Base-by-base conservation (phyloP, 2,113 vertebrate species). In the Hippolais icterina region DNA sequence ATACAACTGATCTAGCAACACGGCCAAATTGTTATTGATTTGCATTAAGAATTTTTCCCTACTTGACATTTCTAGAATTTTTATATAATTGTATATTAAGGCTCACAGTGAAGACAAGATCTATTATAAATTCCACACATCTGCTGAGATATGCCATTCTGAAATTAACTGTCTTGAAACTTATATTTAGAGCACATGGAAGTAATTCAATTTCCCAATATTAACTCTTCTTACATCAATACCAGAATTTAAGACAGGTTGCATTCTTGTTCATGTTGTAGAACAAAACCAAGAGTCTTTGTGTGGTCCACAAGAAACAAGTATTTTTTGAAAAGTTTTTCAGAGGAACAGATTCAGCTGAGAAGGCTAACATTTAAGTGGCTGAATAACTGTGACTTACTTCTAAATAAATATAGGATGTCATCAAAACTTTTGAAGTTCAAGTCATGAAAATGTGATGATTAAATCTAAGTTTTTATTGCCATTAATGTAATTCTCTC, bases 11-110 rank as follows among this genome's bases (percentile, higher is more conserved):
- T 89, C 80, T 80, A 86, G 80, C 81, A 95, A 84, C 52, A 96
- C 6, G 49, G 75, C 75, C 97, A 97, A 98, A 97, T 98, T 96
- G 93, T 92, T 98, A 98, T 97, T 95, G 97, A 98, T 98, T 94
- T 95, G 66, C 50, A 97, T 44, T 94, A 92, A 95, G 96, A 95
- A 69, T 93, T 94, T 81, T 39, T 74, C 70, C 77, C 56, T 77
- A 89, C 89, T 44, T 95, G 71, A 78, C 83, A 81, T 92, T 91
- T 90, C 68, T 80, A 87, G 78, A 96, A 53, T 95, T 97, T 96
- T 95, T 97, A 92, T 85, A 76, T 76, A 94, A 92, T 61, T 75
- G 79, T 91, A 83, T 56, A 93, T 96, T 96, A 94, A 76, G 78
- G 44, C 60, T 85, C 68, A 66, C 37, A 75, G 35, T 84, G 70